Evolutionary conservation across 2,888 invertebrate genomes (phyloP), one percentile per base, ranked within the genome.

Genomic region (Empis stercorea): DNA sequence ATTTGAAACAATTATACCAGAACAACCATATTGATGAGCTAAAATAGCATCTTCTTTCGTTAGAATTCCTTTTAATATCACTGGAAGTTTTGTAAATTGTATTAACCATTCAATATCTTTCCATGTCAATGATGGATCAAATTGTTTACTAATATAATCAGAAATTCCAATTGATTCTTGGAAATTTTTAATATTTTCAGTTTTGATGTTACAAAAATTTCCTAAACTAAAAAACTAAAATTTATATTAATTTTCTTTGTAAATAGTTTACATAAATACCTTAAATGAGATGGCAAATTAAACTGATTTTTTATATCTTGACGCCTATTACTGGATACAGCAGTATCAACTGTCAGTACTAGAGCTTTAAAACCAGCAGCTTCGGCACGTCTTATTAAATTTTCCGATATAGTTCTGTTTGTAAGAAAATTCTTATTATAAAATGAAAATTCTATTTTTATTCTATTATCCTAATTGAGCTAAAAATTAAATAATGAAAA

Each of bases 1-100:
- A 68, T 95, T 95, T 0, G 94, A 95, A 4, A 96, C 94, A 50
- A 91, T 73, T 47, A 95, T 79, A 1, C 79, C 95, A 4, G 78
- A 71, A 41, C 82, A 87, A 5, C 91, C 92, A 45, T 77, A 72
- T 55, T 87, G 72, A 0, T 75, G 73, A 0, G 86, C 93, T 56
- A 80, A 71, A 15, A 78, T 57, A 1, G 95, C 94, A 70, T 95
- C 95, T 61, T 92, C 88, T 0, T 78, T 80, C 1, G 88, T 86
- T 32, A 94, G 66, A 51, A 94, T 76, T 7, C 94, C 94, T 71
- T 94, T 94, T 5, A 88, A 71, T 45, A 94, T 73, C 16, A 94
- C 78, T 1, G 93, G 92, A 47, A 94, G 65, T 10, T 71, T 76
- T 1, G 91, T 88, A n/a, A 62, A 80, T 76, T 78, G 78, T 63